Evolutionary conservation across 2,888 invertebrate species (phyloP).

Genomic region (Smittia aterrima): DNA sequence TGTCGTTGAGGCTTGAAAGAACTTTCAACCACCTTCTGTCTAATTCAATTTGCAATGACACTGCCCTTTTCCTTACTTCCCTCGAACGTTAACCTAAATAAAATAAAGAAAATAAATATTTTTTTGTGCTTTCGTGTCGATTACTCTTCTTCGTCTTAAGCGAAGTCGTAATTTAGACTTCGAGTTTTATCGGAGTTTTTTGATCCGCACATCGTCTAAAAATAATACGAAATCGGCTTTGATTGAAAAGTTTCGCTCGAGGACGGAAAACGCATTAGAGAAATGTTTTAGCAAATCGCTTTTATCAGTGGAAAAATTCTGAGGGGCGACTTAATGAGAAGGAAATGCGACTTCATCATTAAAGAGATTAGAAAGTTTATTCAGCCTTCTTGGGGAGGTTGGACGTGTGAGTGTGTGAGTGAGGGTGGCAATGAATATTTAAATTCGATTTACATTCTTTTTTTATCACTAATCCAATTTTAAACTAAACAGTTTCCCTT

Average conservation of each 20-base stretch:
- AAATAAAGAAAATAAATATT: background rate
- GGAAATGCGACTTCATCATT: constrained; percentile 16
- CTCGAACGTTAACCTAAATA: constrained; percentile 36
- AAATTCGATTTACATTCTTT: constrained; percentile 4
- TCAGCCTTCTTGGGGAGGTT: background rate
- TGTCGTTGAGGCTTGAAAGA: background rate
- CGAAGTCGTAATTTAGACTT: too few species aligned
- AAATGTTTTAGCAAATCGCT: constrained; percentile 1
- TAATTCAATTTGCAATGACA: constrained; percentile 35
- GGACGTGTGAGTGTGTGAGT: background rate
- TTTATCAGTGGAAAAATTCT: background rate
- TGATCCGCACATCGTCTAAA: background rate
- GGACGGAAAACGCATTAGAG: background rate
- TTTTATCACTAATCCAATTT: constrained; percentile 11
- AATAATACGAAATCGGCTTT: background rate
- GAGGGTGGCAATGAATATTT: constrained; percentile 15
- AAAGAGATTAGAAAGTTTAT: constrained; percentile 28
- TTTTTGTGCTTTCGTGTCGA: constrained; percentile 6
- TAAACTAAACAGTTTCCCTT: constrained; percentile 26
- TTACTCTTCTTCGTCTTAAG: background rate
- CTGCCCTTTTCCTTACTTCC: constrained; percentile 26
- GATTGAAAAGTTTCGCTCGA: constrained; percentile 16
- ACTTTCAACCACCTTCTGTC: constrained; percentile 7
- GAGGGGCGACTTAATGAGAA: background rate
- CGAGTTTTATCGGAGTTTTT: constrained; percentile 3